Conservation (phyloP, 2,797 vertebrate species). For the Strix occidentalis region DNA sequence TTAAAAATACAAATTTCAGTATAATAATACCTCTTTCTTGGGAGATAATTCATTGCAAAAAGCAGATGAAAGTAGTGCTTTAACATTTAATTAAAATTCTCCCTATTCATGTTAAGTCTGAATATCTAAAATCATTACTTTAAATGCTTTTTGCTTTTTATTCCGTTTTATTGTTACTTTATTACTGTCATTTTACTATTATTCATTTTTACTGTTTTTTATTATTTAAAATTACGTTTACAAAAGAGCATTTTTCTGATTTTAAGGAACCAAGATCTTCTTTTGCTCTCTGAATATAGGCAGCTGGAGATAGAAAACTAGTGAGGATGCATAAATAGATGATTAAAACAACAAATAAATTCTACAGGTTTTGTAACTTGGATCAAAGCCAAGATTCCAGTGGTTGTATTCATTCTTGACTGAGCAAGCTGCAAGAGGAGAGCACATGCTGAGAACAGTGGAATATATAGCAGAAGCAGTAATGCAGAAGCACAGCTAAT, state of each 20-base stretch:
- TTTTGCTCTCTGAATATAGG: not conserved
- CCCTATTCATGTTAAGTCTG: not conserved
- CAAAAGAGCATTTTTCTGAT: not conserved
- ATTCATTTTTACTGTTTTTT: not conserved
- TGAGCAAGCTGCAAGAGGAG: slow-evolving; percentile 47
- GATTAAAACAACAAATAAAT: slow-evolving; percentile 43
- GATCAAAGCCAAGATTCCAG: slow-evolving; percentile 15
- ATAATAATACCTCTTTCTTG: slow-evolving; percentile 5
- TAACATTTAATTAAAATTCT: slow-evolving; percentile 29
- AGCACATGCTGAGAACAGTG: slow-evolving; percentile 51
- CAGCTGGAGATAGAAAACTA: not conserved
- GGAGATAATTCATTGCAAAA: slow-evolving; percentile 18
- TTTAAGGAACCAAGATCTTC: not conserved
- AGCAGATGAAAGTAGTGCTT: not conserved
- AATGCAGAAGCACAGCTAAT: slow-evolving; percentile 67
- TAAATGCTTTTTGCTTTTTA: slow-evolving; percentile 13
- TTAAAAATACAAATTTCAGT: not conserved
- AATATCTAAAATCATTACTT: slow-evolving; percentile 16
- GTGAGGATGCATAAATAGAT: slow-evolving; percentile 14
- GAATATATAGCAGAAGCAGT: slow-evolving; percentile 45
- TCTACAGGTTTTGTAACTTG: slow-evolving; percentile 32
- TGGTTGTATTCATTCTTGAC: slow-evolving; percentile 54
- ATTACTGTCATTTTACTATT: slow-evolving; percentile 2
- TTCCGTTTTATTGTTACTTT: not conserved
- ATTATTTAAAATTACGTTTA: not conserved